Evolutionary conservation across 2,797 vertebrate genomes (phyloP).

Genomic region (Enteromius viviparus): DNA sequence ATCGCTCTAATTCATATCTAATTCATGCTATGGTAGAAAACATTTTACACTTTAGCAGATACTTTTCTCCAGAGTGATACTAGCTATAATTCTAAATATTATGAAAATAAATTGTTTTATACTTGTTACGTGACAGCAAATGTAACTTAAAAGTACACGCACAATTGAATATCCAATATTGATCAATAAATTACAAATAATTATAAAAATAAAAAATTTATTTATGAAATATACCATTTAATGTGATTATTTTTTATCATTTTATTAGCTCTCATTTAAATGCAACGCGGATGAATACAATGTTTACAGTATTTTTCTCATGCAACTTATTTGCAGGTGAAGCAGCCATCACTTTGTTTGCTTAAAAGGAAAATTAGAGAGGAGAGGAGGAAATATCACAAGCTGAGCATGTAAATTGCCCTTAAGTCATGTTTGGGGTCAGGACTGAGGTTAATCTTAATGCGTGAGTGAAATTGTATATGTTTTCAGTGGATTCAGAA

Average conservation of each 20-base stretch:
- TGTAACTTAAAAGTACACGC: no score
- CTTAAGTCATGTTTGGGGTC: constrained; percentile 5
- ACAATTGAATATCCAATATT: no score
- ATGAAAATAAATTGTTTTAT: no score
- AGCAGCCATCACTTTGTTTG: not conserved
- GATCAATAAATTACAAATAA: no score
- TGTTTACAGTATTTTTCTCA: not conserved
- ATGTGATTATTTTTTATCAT: not conserved
- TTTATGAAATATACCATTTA: not conserved
- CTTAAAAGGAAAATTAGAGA: not conserved
- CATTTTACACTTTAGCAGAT: no score
- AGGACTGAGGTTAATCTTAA: constrained; percentile 1
- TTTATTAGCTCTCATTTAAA: not conserved
- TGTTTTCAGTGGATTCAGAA: not conserved
- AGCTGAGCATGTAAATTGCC: not conserved
- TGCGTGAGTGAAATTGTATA: not conserved
- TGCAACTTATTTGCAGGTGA: not conserved
- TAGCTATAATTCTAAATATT: no score
- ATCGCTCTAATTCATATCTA: no score
- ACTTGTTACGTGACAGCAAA: no score
- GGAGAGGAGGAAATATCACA: not conserved
- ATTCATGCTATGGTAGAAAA: no score
- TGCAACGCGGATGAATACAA: not conserved
- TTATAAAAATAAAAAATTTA: not conserved
- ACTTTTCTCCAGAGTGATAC: no score